Conservation (phyloP, 2,888 invertebrate genomes). For the Chrysolina americana region DNA sequence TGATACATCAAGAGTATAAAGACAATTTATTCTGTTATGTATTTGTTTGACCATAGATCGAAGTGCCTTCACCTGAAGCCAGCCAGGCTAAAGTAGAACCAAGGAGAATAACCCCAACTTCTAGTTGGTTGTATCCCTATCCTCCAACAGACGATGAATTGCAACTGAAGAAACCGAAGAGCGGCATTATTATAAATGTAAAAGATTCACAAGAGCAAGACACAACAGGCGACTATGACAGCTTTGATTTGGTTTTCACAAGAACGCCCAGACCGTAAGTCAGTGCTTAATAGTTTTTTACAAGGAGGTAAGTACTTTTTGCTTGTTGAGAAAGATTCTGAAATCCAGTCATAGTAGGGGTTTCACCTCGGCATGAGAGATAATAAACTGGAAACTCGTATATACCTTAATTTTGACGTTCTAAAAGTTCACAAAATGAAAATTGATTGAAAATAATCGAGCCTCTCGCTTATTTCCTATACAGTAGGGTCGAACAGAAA, state of each 20-base stretch:
- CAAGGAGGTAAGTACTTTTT: no score
- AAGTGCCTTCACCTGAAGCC: constrained; percentile 63
- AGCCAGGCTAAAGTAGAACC: constrained; percentile 63
- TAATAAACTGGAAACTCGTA: no score
- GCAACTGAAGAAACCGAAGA: constrained; percentile 63
- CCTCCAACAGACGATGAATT: constrained; percentile 59
- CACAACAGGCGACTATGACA: constrained; percentile 54
- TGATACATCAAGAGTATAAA: no score
- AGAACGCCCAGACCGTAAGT: constrained; percentile 54
- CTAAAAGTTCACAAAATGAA: no score
- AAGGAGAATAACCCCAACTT: constrained; percentile 58
- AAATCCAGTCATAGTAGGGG: no score
- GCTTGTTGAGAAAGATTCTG: no score
- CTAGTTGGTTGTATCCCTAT: constrained; percentile 61
- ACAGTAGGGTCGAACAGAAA: no score
- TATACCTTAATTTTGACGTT: no score
- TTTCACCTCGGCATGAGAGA: no score
- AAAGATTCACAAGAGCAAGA: constrained; percentile 26
- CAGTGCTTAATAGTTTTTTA: neutral
- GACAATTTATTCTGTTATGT: no score
- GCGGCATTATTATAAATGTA: constrained; percentile 65
- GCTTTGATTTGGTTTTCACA: constrained; percentile 60
- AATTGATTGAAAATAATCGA: no score
- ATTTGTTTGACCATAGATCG: constrained; percentile 51
- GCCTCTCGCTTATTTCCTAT: no score